phyloP scores from a whole-genome alignment of 2,113 vertebrate genomes.

The Lepus americanus region DNA sequence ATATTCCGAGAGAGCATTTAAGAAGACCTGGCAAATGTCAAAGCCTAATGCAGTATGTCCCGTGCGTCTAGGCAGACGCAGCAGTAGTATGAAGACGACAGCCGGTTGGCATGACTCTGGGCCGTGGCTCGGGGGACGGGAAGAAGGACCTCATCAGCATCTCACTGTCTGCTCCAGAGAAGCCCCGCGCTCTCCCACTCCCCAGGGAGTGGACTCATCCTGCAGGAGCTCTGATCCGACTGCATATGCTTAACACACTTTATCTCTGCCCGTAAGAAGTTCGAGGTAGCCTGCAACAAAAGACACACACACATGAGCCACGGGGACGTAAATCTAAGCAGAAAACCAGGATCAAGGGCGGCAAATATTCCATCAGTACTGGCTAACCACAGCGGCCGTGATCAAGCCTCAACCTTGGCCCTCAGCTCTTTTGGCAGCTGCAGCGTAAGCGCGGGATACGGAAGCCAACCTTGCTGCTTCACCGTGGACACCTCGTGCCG shows the following conservation, averaged over 20 bases:
- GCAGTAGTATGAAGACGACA: slow-evolving; percentile 27
- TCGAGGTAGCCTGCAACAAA: slow-evolving; percentile 20
- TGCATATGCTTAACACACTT: background rate
- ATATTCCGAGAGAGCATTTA: background rate
- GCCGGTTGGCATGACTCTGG: slow-evolving; percentile 28
- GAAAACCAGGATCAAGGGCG: slow-evolving; percentile 67
- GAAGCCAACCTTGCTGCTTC: slow-evolving; percentile 69
- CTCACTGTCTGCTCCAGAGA: slow-evolving; percentile 64
- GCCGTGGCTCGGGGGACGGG: background rate
- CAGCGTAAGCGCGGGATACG: slow-evolving; percentile 62
- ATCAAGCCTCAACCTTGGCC: slow-evolving; percentile 72
- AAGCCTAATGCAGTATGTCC: slow-evolving; percentile 33
- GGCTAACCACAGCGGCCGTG: slow-evolving; percentile 11
- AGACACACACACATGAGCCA: slow-evolving; percentile 13
- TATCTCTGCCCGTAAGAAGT: slow-evolving; percentile 30
- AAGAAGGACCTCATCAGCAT: slow-evolving; percentile 38
- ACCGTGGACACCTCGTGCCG: slow-evolving; percentile 10
- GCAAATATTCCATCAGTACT: slow-evolving; percentile 63
- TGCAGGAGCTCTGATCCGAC: background rate
- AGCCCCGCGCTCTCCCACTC: background rate
- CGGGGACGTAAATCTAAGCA: slow-evolving; percentile 53
- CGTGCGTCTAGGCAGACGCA: slow-evolving; percentile 32
- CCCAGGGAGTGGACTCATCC: background rate
- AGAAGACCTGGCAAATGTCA: slow-evolving; percentile 48
- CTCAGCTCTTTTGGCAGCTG: slow-evolving; percentile 70